Percentiles rank a stretch among this genome's conserved stretches.
Evolutionary conservation across 2,888 invertebrate genomes (phyloP).

Genomic region (Acanthosepion pharaonis): DNA sequence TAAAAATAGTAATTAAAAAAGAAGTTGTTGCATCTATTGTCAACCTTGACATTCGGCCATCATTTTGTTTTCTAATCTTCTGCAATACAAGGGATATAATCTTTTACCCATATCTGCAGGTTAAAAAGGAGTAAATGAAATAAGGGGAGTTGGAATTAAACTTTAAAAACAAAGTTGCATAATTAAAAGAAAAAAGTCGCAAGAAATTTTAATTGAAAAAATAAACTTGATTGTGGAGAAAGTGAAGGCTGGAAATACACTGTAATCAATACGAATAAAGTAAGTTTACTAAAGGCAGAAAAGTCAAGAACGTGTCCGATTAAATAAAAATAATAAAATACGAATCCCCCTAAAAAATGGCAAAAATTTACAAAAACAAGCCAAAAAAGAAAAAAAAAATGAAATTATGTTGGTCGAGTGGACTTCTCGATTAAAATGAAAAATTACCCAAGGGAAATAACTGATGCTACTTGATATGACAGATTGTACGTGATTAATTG

Average conservation of each 20-base stretch:
- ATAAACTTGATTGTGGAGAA: background rate
- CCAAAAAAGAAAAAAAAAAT: no score
- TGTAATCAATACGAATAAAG: background rate
- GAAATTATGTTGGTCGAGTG: background rate
- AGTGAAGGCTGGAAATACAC: background rate
- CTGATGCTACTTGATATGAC: background rate
- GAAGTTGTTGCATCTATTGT: no score
- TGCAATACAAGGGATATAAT: no score
- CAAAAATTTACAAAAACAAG: background rate
- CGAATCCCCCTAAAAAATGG: background rate
- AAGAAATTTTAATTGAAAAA: background rate
- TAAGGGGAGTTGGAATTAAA: no score
- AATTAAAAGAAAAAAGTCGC: background rate
- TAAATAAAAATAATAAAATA: background rate
- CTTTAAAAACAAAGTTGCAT: no score
- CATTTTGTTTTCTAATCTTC: no score
- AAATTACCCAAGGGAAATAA: background rate
- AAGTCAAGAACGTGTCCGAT: background rate
- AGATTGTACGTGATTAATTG: constrained; percentile 18
- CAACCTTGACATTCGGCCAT: no score
- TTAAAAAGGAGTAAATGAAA: no score
- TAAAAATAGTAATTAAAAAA: no score
- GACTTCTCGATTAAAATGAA: background rate
- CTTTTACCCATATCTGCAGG: no score
- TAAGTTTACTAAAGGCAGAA: background rate